phyloP scores from a whole-genome alignment of 2,113 vertebrate species.

The Gymnorhina tibicen region DNA sequence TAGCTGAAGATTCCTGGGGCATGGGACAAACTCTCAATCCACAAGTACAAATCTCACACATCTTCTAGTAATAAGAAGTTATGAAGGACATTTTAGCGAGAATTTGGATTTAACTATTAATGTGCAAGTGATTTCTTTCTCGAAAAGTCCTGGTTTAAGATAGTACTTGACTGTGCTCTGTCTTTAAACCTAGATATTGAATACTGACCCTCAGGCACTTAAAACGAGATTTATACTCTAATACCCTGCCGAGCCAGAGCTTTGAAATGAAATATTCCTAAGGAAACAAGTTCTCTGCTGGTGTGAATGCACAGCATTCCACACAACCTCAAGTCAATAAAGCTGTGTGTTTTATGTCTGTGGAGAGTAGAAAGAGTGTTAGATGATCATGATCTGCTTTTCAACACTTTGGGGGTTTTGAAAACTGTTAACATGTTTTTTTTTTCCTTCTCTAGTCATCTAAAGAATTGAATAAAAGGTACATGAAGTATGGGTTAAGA shows the following conservation, averaged over 20 bases:
- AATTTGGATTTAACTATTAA: background rate
- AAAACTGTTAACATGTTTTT: constrained; percentile 35
- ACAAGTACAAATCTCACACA: background rate
- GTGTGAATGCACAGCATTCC: background rate
- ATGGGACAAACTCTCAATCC: background rate
- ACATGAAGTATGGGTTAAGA: constrained; percentile 30
- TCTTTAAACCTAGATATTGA: background rate
- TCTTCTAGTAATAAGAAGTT: background rate
- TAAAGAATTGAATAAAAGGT: constrained; percentile 82
- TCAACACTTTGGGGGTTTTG: background rate
- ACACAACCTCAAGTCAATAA: background rate
- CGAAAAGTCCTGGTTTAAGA: background rate
- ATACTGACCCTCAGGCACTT: background rate
- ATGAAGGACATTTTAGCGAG: background rate
- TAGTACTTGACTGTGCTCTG: background rate
- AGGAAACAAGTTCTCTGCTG: background rate
- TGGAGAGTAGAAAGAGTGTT: background rate
- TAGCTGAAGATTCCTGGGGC: background rate
- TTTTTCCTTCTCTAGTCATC: constrained; percentile 65
- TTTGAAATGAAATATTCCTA: background rate
- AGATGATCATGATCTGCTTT: background rate
- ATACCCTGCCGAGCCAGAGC: background rate
- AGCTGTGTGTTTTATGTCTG: background rate
- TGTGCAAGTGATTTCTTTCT: background rate
- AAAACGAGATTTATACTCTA: background rate